Evolutionary conservation across 2,888 invertebrate genomes (phyloP).

Genomic region (Glaucopsyche alexis): DNA sequence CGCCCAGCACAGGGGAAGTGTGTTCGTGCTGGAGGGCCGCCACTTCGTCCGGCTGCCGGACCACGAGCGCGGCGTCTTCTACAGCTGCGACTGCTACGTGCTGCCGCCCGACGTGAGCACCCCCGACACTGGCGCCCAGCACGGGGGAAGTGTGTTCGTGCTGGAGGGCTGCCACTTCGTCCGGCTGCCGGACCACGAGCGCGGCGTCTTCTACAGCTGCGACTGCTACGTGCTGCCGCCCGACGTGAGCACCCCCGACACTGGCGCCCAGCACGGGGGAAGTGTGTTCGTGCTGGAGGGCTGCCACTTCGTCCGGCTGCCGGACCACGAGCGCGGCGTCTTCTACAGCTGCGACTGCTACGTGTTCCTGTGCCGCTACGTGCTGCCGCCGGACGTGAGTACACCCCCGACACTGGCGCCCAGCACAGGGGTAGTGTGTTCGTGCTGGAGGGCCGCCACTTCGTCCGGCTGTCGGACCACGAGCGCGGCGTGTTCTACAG

Average conservation of each 20-base stretch:
- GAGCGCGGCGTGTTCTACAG: slow-evolving; percentile 96
- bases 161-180: slow-evolving; percentile 98
- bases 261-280: too few relatives aligned
- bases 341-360: slow-evolving; percentile 83
- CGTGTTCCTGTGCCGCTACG: too few relatives aligned
- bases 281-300: slow-evolving; percentile 98
- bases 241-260: too few relatives aligned
- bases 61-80: slow-evolving; percentile 95
- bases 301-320: slow-evolving; percentile 97
- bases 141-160: too few relatives aligned
- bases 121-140: too few relatives aligned
- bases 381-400: slow-evolving; percentile 4
- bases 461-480: slow-evolving; percentile 96
- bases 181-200: slow-evolving; percentile 95
- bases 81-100: slow-evolving; percentile 58
- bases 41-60: slow-evolving; percentile 98
- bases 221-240: background rate
- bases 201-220: slow-evolving; percentile 90
- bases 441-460: slow-evolving; percentile 97
- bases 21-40: slow-evolving; percentile 96
- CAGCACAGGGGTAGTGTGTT: too few relatives aligned
- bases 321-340: slow-evolving; percentile 93
- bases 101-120: slow-evolving; percentile 9
- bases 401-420: too few relatives aligned
- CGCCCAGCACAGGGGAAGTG: too few relatives aligned